Base-by-base conservation (phyloP, 2,888 invertebrate genomes). In the Xestobium rufovillosum region DNA sequence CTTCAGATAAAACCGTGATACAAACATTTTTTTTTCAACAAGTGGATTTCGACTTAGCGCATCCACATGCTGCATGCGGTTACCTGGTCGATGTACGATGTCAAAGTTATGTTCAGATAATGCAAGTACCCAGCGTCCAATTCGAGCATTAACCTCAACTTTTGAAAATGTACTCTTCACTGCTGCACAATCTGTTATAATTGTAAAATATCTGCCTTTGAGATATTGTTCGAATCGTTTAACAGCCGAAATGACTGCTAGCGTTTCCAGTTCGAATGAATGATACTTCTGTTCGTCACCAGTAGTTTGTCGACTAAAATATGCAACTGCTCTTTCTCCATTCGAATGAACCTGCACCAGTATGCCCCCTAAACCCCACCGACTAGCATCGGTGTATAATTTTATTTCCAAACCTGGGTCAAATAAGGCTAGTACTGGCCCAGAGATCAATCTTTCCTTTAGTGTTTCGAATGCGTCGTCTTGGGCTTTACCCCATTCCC, bases 261-360 rank as follows among this genome's bases (percentile, higher is more conserved):
- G 26, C 2, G 44, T 35, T 23, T 47, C 47, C 3, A 45, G 25
- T 28, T 45, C 47, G 16, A 40, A 47, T 1, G 41, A 45, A 26
- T 44, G 44, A 25, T 25, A 38, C 39, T 35, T 43, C 29, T 45
- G 50, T 50, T 36, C 43, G n/a, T 41, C 14, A 4, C 17, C 25
- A 2, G 47, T 49, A 1, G 58, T 49, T 11, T 50, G 52, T 6
- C 52, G 43, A 28, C 54, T 55, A 15, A 45, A 50, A 39, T 54
- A 61, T 1, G 50, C 47, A 1, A 60, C 45, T 3, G 43, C 46
- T 10, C 48, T 36, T 17, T 39, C 37, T 14, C 37, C 42, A 3
- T 42, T 38, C 17, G 8, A 29, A 10, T 42, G 14, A 3, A 43
- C n/a, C 43, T 33, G 30, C 12, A 37, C 9, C 38, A 38, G 6